Base-by-base conservation (phyloP, 2,797 vertebrate genomes). In the Eulemur rubriventer region DNA sequence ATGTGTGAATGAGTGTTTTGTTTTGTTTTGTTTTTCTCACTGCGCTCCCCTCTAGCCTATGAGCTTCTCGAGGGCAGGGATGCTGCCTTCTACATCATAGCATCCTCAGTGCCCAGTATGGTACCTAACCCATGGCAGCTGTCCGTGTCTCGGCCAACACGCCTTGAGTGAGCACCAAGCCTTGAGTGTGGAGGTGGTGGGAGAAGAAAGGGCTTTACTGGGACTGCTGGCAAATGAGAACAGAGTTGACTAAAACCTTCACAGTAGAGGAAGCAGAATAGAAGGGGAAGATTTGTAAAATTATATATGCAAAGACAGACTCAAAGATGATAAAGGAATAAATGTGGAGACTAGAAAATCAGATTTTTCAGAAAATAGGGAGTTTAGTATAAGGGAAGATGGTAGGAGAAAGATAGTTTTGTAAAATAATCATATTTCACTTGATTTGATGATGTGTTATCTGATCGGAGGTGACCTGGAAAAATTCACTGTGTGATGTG, bases 341-440 rank as follows among this genome's bases (percentile, higher is more conserved):
- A 46, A 16, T 24, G 0, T 33, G 33, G 75, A 18, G 10, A 67
- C 33, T 10, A 22, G 6, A 18, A 79, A 91, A 79, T 93, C 69
- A 12, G 48, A 79, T 69, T 92, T 48, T 57, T 82, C 20, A 75
- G 50, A 50, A 65, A 95, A 82, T 4, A 57, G 17, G 46, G 30
- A 94, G n/a, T 80, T 94, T 75, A 72, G 11, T 33, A 1, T 65
- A 76, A 83, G 35, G 16, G 28, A 85, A 85, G 7, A n/a, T 78
- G 50, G 22, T 24, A 59, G 50, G 50, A 90, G 61, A 91, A 82
- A 96, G 69, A 50, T 46, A 79, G 14, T 85, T 75, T 79, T 80
- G 73, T 75, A 91, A 30, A 90, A 46, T 82, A 85, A 38, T 35
- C 30, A 7, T 86, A 26, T 79, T 93, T 90, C 43, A 52, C 17